These are phyloP conservation scores for Lutjanus argentimaculatus DNA, from an alignment of 2,797 vertebrate species.

Conservation along the genomic window DNA sequence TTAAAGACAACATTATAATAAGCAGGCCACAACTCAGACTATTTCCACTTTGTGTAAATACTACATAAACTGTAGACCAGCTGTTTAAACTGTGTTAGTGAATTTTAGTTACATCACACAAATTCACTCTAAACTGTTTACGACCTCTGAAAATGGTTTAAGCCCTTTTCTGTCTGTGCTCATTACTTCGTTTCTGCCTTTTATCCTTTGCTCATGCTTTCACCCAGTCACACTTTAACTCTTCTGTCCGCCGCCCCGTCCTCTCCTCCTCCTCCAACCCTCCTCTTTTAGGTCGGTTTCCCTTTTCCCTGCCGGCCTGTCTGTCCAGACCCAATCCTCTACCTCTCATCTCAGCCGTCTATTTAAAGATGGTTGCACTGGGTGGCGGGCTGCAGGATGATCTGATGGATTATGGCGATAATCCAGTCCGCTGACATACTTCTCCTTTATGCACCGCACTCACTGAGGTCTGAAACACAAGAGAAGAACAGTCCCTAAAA, in stretches of 20 bases:
- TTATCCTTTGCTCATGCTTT: constrained; percentile 37
- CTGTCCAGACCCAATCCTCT: constrained; percentile 44
- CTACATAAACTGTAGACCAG: background rate
- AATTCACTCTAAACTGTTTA: constrained; percentile 22
- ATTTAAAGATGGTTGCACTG: constrained; percentile 79
- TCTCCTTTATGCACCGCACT: constrained; percentile 55
- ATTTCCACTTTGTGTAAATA: background rate
- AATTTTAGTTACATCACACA: constrained; percentile 30
- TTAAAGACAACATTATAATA: background rate
- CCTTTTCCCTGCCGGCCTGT: constrained; percentile 45
- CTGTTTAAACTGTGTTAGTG: constrained; percentile 1
- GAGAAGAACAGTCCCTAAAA: constrained; percentile 47
- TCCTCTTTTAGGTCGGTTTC: background rate
- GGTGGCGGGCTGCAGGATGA: constrained; percentile 78
- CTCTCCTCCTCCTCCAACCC: background rate
- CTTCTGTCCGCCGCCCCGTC: constrained; percentile 18
- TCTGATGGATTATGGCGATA: constrained; percentile 84
- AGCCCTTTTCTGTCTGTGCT: constrained; percentile 3
- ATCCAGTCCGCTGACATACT: constrained; percentile 81
- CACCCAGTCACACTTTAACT: constrained; percentile 25
- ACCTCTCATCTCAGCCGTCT: constrained; percentile 73
- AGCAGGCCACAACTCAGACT: background rate
- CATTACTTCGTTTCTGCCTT: constrained; percentile 29
- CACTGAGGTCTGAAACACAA: constrained; percentile 62
- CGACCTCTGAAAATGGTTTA: constrained; percentile 24